phyloP scores from a whole-genome alignment of 2,888 invertebrate species.

The Machimus atricapillus region DNA sequence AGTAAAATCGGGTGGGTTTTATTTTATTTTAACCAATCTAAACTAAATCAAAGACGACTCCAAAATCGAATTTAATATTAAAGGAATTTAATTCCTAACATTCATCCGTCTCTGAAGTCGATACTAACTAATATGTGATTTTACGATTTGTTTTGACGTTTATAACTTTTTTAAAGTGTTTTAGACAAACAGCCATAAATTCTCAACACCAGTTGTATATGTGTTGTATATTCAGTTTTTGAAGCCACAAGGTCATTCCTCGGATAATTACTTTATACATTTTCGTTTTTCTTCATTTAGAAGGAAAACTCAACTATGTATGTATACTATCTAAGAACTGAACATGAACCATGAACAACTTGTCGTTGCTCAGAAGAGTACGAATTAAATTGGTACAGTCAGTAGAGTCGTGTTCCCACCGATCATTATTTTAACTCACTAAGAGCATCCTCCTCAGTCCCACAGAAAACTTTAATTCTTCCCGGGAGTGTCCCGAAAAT shows the following conservation, averaged over 20 bases:
- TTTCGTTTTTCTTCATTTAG: not conserved
- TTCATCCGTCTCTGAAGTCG: too few relatives aligned
- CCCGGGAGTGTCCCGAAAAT: not conserved
- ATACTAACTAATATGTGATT: too few relatives aligned
- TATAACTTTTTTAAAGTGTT: too few relatives aligned
- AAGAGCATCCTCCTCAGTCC: not conserved
- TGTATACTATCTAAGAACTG: not conserved
- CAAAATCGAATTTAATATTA: too few relatives aligned
- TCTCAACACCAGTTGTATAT: not conserved
- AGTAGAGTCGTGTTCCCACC: not conserved
- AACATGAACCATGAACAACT: not conserved
- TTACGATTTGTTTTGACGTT: too few relatives aligned
- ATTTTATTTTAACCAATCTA: too few relatives aligned
- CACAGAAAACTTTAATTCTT: not conserved
- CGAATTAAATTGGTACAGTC: not conserved
- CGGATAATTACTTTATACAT: not conserved
- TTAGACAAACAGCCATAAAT: too few relatives aligned
- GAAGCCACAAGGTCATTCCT: not conserved
- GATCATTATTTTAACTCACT: not conserved
- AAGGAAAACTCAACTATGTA: not conserved
- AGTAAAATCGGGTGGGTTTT: too few relatives aligned
- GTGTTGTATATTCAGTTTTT: not conserved
- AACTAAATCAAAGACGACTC: too few relatives aligned
- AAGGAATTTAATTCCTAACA: too few relatives aligned
- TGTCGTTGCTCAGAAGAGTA: not conserved